Evolutionary conservation across 2,888 invertebrate species (phyloP), one percentile per base, ranked within the genome.

Genomic region (Pristionchus japonicus): DNA sequence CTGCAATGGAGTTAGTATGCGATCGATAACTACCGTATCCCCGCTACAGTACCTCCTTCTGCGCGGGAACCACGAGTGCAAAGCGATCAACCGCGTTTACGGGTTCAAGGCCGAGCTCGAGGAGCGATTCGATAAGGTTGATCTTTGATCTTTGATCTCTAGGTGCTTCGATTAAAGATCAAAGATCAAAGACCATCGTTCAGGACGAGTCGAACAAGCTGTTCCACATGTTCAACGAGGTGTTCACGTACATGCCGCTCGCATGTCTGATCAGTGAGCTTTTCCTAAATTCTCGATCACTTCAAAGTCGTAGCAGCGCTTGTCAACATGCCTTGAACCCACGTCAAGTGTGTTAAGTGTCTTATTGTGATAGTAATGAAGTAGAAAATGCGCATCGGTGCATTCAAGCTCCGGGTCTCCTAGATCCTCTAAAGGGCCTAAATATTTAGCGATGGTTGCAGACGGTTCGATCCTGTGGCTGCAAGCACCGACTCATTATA

Each of bases 171-270:
- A 27, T 6, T 27, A 64, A 74, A 31, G 74, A 40, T 40, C 40
- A 74, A 37, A 74, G 40, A 74, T 15, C 74, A 74, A 37, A 74
- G 74, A 74, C 3, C 74, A 74, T 34, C 13, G n/a, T 23, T 74
- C 74, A 74, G 74, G 74, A 37, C 74, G 74, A 74, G 13, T n/a
- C 74, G 74, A 74, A 37, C 40, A 74, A 74, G 34, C 37, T 74
- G 37, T 74, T 74, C 23, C 74, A 74, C 74, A 74, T 74, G 74
- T 74, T 74, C 74, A 74, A 74, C 40, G 74, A 74, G 74, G 74
- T 40, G 20, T 74, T 74, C 74, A 40, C 74, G 34, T 74, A 40
- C 74, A 74, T 74, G 74, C 74, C 74, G 20, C 74, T 74, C 74
- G 74, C 74, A 7, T 74, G 74, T 17, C 37, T 74, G 15, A 37